phyloP scores from a whole-genome alignment of 2,888 invertebrate genomes.

The Megaustenia siamemsis region DNA sequence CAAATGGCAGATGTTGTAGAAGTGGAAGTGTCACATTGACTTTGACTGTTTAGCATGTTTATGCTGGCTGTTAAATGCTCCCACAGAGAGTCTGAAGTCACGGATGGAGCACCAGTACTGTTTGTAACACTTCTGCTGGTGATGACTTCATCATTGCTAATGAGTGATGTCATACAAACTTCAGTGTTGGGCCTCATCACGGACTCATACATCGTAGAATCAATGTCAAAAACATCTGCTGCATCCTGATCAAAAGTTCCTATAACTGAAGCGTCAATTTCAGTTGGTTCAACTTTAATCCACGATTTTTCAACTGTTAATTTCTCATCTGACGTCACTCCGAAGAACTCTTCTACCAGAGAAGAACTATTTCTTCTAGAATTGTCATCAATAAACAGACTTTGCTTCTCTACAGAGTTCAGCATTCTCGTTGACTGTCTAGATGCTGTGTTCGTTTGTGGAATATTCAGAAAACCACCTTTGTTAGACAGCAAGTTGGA shows the following conservation, averaged over 20 bases:
- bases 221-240: constrained; percentile 54
- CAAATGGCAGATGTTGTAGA: constrained; percentile 58
- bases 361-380: constrained; percentile 67
- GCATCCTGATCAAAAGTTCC: constrained; percentile 43
- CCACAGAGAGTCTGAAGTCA: constrained; percentile 70
- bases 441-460: neutral
- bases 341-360: constrained; percentile 69
- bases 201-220: constrained; percentile 55
- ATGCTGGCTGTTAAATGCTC: constrained; percentile 74
- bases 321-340: neutral
- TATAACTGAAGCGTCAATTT: neutral
- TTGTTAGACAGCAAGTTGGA: constrained; percentile 15
- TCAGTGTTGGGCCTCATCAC: constrained; percentile 28
- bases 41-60: constrained; percentile 65
- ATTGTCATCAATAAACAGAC: constrained; percentile 51
- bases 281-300: constrained; percentile 58
- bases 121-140: constrained; percentile 19
- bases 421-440: constrained; percentile 54
- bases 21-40: constrained; percentile 49
- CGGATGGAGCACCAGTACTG: constrained; percentile 49
- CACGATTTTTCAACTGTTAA: constrained; percentile 10
- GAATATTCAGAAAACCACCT: neutral
- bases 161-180: constrained; percentile 1
- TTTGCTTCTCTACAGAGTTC: constrained; percentile 59
- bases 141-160: neutral